Percentiles rank a stretch among this genome's conserved stretches.
phyloP scores from a whole-genome alignment of 1,140 invertebrate genomes.

The Procambarus virginalis region DNA sequence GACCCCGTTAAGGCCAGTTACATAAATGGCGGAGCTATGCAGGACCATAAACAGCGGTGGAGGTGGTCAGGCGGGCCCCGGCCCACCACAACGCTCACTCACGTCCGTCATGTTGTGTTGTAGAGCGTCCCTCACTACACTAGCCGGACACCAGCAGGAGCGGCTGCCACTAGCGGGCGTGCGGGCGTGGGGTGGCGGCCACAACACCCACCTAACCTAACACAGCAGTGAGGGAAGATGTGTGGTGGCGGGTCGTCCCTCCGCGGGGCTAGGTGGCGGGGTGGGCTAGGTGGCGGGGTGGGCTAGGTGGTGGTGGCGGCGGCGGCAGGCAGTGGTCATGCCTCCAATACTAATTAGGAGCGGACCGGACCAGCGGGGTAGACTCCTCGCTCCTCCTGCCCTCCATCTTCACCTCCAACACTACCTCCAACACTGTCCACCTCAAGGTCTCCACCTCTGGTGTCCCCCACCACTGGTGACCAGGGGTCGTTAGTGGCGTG shows the following conservation, averaged over 20 bases:
- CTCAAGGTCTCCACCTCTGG: not conserved
- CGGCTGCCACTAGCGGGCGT: not conserved
- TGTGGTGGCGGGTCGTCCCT: slow-evolving; percentile 44
- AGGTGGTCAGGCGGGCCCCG: slow-evolving; percentile 60
- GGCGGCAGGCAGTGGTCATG: slow-evolving; percentile 67
- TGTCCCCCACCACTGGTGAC: too few relatives aligned
- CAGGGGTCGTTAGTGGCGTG: not conserved
- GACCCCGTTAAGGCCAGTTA: slow-evolving; percentile 65
- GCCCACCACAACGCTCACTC: slow-evolving; percentile 36
- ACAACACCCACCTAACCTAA: slow-evolving; percentile 34
- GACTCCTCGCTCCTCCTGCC: slow-evolving; percentile 3
- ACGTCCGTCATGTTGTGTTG: slow-evolving; percentile 59
- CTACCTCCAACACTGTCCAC: too few relatives aligned
- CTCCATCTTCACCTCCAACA: not conserved
- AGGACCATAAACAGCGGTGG: slow-evolving; percentile 65
- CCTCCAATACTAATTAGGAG: slow-evolving; percentile 66
- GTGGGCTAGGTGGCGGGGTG: slow-evolving; percentile 35
- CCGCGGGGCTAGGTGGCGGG: slow-evolving; percentile 27
- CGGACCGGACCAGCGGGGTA: slow-evolving; percentile 30
- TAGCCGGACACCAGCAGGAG: not conserved
- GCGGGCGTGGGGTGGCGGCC: not conserved
- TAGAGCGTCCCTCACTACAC: slow-evolving; percentile 11
- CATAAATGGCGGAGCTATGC: slow-evolving; percentile 68
- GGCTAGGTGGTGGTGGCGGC: slow-evolving; percentile 37
- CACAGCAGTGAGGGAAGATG: slow-evolving; percentile 62